phyloP scores from a whole-genome alignment of 2,888 invertebrate species.

The Heteropelma amictum region DNA sequence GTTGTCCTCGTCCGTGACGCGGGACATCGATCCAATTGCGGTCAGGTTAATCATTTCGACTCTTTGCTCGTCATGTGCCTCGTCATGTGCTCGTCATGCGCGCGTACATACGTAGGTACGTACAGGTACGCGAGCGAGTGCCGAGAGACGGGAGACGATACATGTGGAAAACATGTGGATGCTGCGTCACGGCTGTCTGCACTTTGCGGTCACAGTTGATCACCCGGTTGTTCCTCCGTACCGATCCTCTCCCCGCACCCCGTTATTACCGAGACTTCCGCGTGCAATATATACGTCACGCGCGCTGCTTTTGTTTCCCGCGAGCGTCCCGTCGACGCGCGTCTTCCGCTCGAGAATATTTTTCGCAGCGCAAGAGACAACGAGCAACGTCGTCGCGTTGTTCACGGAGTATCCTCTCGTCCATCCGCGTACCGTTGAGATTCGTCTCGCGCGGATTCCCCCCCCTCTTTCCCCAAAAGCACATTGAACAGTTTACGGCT shows the following conservation, averaged over 20 bases:
- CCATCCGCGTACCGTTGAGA: slow-evolving; percentile 19
- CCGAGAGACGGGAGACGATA: too few species aligned
- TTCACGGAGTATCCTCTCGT: slow-evolving; percentile 20
- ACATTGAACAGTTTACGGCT: slow-evolving; percentile 76
- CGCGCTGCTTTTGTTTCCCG: slow-evolving; percentile 38
- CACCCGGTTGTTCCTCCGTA: slow-evolving; percentile 21
- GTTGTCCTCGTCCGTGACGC: slow-evolving; percentile 21
- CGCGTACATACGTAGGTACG: too few species aligned
- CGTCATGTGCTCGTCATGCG: too few species aligned
- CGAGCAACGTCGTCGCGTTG: too few species aligned
- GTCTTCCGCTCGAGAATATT: not conserved
- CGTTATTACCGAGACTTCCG: too few species aligned
- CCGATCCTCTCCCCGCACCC: too few species aligned
- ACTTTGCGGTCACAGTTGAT: slow-evolving; percentile 55
- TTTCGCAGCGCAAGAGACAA: too few species aligned
- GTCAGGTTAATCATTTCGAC: slow-evolving; percentile 46
- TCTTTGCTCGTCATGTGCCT: slow-evolving; percentile 26
- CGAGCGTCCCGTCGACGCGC: not conserved
- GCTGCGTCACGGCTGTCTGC: slow-evolving; percentile 53
- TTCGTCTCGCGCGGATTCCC: slow-evolving; percentile 41
- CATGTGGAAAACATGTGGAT: slow-evolving; percentile 22
- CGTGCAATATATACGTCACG: slow-evolving; percentile 47
- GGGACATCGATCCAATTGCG: slow-evolving; percentile 51
- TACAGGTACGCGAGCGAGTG: too few species aligned
- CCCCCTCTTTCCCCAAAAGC: slow-evolving; percentile 49